A percentile compares a stretch with the other conserved stretches of the same genome.
Evolutionary conservation across 2,888 invertebrate genomes (phyloP).

Genomic region (Pediacus dermestoides): DNA sequence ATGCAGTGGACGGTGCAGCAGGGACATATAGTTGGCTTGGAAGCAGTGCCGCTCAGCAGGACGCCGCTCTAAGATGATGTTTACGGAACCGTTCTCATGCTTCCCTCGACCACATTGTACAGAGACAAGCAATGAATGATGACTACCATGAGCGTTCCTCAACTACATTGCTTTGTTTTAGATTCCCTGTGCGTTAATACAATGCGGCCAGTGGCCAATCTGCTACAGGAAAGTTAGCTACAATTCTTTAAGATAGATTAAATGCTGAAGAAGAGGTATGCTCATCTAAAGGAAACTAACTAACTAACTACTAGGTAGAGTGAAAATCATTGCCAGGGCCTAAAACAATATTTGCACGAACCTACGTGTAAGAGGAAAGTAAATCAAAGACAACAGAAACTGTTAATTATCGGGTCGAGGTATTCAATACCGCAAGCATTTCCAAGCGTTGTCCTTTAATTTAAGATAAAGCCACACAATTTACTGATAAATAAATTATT

Average conservation of each 20-base stretch:
- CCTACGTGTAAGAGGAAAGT: too few species aligned
- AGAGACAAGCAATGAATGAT: constrained; percentile 37
- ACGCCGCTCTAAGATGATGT: constrained; percentile 30
- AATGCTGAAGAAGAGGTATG: too few species aligned
- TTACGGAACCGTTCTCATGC: constrained; percentile 39
- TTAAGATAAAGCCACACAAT: constrained; percentile 1
- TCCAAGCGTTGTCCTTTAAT: not conserved
- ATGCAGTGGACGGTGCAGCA: constrained; percentile 4
- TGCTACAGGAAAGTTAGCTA: too few species aligned
- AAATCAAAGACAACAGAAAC: too few species aligned
- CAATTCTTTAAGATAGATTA: too few species aligned
- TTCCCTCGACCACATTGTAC: constrained; percentile 29
- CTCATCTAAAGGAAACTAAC: too few species aligned
- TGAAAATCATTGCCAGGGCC: too few species aligned
- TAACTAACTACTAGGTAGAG: too few species aligned
- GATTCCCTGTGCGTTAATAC: constrained; percentile 10
- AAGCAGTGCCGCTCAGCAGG: constrained; percentile 29
- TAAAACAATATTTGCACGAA: too few species aligned
- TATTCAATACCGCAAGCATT: not conserved
- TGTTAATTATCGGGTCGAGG: not conserved
- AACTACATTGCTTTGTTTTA: constrained; percentile 13
- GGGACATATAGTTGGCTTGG: constrained; percentile 19
- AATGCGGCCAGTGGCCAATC: too few species aligned
- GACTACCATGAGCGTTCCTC: constrained; percentile 28
- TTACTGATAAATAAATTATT: constrained; percentile 2